These are phyloP conservation scores for Pteromalus puparum DNA, from an alignment of 1,140 invertebrate species.

Conservation along the genomic window DNA sequence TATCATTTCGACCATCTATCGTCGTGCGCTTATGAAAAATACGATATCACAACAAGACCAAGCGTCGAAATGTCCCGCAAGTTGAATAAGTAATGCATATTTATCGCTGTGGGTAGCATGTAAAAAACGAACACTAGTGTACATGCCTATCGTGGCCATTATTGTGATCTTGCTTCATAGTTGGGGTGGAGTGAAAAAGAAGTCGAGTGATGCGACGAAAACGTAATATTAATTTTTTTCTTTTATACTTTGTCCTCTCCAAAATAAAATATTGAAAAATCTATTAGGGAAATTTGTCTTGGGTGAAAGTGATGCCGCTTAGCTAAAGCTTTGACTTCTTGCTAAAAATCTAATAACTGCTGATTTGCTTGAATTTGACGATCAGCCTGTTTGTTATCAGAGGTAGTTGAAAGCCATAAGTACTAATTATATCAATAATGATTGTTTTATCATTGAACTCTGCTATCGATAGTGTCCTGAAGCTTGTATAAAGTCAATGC, in stretches of 20 bases:
- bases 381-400: constrained; percentile 84
- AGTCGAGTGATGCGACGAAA: background rate
- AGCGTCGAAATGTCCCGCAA: constrained; percentile 90
- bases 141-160: constrained; percentile 84
- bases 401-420: too few relatives aligned
- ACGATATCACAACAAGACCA: background rate
- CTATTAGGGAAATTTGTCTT: background rate
- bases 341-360: constrained; percentile 85
- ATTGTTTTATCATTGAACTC: too few relatives aligned
- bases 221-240: constrained; percentile 35
- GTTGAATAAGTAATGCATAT: constrained; percentile 93
- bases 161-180: too few relatives aligned
- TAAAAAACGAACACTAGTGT: constrained; percentile 80
- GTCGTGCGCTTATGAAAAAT: too few relatives aligned
- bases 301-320: too few relatives aligned
- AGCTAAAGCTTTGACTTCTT: constrained; percentile 89
- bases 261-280: constrained; percentile 34
- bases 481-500: constrained; percentile 18
- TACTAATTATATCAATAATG: too few relatives aligned
- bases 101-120: constrained; percentile 90
- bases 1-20: too few relatives aligned
- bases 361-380: constrained; percentile 87
- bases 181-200: constrained; percentile 54
- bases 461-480: constrained; percentile 83
- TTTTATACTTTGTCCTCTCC: background rate